Evolutionary conservation across 2,113 vertebrate species (phyloP).

Genomic region (Phoxinus phoxinus): DNA sequence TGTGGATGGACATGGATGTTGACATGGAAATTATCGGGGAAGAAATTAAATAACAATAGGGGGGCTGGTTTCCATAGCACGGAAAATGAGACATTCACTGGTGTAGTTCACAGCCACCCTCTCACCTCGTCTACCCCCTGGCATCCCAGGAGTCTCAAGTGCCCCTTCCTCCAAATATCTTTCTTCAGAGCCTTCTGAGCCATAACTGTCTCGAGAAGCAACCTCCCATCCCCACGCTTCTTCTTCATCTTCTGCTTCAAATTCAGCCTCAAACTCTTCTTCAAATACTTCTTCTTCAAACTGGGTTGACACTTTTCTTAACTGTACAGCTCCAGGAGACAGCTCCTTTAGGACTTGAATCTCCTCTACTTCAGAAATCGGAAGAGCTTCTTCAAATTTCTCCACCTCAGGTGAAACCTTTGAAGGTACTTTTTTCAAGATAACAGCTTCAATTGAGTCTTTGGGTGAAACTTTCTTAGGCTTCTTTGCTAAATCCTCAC

Average conservation of each 20-base stretch:
- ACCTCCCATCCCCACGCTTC: conserved; percentile 79
- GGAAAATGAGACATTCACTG: conserved; percentile 61
- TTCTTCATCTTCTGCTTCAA: conserved; percentile 64
- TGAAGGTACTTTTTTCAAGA: conserved; percentile 77
- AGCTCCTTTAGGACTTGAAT: conserved; percentile 72
- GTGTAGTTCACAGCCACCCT: conserved; percentile 69
- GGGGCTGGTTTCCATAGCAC: conserved; percentile 59
- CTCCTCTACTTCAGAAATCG: conserved; percentile 53
- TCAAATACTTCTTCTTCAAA: conserved; percentile 75
- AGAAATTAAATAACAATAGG: conserved; percentile 57
- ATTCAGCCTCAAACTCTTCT: conserved; percentile 65
- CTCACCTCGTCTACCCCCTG: conserved; percentile 86
- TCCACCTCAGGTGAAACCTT: conserved; percentile 68
- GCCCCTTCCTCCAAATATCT: conserved; percentile 73
- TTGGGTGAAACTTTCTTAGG: conserved; percentile 62
- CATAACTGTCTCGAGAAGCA: conserved; percentile 70
- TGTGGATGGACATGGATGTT: conserved; percentile 53
- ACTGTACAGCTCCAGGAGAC: conserved; percentile 74
- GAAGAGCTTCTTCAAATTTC: conserved; percentile 53
- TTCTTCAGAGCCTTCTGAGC: conserved; percentile 76
- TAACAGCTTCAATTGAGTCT: conserved; percentile 69
- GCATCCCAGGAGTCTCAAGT: conserved; percentile 80
- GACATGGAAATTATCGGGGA: conserved; percentile 68
- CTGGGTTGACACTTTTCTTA: conserved; percentile 76
- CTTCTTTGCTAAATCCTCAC: conserved; percentile 54